Evolutionary conservation across 2,797 vertebrate species (phyloP), one percentile per base, ranked within the genome.

Genomic region (Oreortyx pictus): DNA sequence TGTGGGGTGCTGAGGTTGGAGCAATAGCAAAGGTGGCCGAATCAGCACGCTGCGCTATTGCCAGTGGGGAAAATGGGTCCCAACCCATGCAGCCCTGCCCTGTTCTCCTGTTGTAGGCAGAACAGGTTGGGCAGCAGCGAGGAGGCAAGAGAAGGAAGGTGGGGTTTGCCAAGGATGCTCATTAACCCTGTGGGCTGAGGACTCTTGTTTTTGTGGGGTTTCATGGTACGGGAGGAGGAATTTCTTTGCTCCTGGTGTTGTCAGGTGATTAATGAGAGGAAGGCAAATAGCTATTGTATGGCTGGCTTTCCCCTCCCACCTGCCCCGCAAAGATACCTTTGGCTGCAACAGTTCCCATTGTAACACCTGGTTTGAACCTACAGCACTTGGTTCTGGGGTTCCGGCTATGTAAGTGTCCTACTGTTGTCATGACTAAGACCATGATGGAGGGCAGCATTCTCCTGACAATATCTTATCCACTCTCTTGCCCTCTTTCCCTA

Each of bases 71-170:
- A 82, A 88, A 46, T 39, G 16, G 44, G 64, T 84, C 64, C 82
- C 91, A 91, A 52, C n/a, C 46, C n/a, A 92, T 78, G 10, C 31
- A 59, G 76, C 81, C 90, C 59, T 92, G 70, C 86, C 86, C 59
- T 73, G 62, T 56, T 25, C 31, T 82, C 67, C 1, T 31, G 93
- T 37, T 71, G 47, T n/a, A 44, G 81, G 64, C 52, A 86, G 81
- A 90, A 90, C 92, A 82, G 88, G 89, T 93, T 78, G 47, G 59
- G 44, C 85, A 64, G 87, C 70, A 73, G 70, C 18, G 10, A 49
- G 35, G 49, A 91, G 75, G 15, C 64, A 0, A 23, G 35, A 37
- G 39, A 54, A 49, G 66, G 64, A 12, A 49, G 43, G 81, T 37
- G 35, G 66, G 59, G 29, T 49, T 93, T 39, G 11, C 57, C 1